Conservation (phyloP, 2,888 invertebrate species). For the Trachelus iudaicus region DNA sequence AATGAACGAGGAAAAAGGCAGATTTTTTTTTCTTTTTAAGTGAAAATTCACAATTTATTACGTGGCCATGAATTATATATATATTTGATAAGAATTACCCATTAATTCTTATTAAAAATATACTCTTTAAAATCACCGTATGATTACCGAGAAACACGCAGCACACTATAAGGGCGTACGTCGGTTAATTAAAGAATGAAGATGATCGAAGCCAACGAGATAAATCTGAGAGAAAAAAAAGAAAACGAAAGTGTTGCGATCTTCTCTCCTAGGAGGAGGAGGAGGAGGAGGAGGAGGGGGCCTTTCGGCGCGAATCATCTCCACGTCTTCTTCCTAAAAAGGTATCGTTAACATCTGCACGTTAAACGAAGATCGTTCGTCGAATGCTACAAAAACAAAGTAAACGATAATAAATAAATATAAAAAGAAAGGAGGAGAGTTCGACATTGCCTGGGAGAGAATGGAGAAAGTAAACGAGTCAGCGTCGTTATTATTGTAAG, state of each 20-base stretch:
- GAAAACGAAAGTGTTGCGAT: not conserved
- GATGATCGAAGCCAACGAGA: not conserved
- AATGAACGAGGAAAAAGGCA: not conserved
- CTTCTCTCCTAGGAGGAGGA: not conserved
- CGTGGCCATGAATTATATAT: not conserved
- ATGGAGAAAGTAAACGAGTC: not conserved
- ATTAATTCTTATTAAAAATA: not conserved
- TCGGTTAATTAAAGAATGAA: not conserved
- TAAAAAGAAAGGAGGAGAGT: slow-evolving; percentile 13
- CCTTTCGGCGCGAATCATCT: not conserved
- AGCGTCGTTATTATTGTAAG: not conserved
- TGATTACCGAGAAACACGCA: not conserved
- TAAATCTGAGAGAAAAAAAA: not conserved
- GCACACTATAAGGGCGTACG: not conserved
- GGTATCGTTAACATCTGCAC: not conserved
- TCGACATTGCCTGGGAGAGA: not conserved
- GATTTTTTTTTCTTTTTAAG: not conserved
- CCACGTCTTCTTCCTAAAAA: not conserved
- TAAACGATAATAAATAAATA: slow-evolving; percentile 24
- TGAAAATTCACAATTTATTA: not conserved
- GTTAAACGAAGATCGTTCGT: not conserved
- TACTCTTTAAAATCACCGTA: not conserved
- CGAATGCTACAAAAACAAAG: slow-evolving; percentile 29
- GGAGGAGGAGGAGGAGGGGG: too few species aligned
- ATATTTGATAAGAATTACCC: not conserved